Conservation (phyloP, 2,797 vertebrate species). For the Eulemur albifrons region DNA sequence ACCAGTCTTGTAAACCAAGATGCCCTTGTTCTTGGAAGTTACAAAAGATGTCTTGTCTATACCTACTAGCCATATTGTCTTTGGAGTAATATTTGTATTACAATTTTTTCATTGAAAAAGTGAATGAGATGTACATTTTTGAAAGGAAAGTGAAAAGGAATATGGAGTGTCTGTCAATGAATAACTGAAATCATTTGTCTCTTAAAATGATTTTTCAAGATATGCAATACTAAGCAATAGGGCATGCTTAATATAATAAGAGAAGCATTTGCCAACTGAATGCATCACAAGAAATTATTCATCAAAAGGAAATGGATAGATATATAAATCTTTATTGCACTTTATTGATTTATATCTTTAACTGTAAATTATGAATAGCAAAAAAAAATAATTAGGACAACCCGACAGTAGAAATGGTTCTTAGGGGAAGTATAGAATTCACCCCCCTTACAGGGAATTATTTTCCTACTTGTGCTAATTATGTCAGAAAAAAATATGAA, state of each 20-base stretch:
- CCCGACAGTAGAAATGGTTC: neutral
- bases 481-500: neutral
- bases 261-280: neutral
- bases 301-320: neutral
- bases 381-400: neutral
- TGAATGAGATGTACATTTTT: constrained; percentile 21
- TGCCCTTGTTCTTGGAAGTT: neutral
- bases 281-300: neutral
- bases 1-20: neutral
- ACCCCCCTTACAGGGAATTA: neutral
- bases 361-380: constrained; percentile 28
- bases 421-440: neutral
- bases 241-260: constrained; percentile 15
- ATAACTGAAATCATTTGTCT: constrained; percentile 1
- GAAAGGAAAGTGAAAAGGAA: constrained; percentile 20
- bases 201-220: constrained; percentile 29
- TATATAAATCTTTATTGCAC: neutral
- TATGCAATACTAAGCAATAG: neutral
- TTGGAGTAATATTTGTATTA: constrained; percentile 36
- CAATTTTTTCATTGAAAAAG: neutral
- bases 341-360: constrained; percentile 54
- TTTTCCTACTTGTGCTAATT: constrained; percentile 8
- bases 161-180: neutral
- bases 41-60: neutral
- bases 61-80: neutral